Conservation (phyloP, 2,797 vertebrate genomes). For the Ceryle rudis region DNA sequence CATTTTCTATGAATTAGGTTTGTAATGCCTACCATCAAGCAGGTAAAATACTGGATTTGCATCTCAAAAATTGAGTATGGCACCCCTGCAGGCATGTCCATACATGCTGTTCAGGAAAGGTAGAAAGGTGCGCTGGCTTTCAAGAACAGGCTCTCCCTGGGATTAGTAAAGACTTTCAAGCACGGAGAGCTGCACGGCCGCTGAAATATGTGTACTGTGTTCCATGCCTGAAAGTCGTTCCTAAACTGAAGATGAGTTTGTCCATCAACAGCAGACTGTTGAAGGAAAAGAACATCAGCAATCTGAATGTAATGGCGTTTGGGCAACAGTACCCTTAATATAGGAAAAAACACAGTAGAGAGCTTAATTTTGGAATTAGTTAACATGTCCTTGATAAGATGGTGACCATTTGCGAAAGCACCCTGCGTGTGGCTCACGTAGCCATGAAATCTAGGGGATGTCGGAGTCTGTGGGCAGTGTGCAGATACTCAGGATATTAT, state of each 20-base stretch:
- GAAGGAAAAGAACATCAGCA: neutral
- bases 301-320: neutral
- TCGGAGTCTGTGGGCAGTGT: neutral
- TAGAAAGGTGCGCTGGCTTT: neutral
- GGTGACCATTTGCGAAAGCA: neutral
- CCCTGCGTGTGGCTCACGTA: rapidly evolving
- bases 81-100: neutral
- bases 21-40: neutral
- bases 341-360: neutral
- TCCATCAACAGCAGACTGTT: neutral
- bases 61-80: neutral
- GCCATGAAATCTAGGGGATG: neutral
- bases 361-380: neutral
- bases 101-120: rapidly evolving
- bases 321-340: neutral
- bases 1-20: neutral
- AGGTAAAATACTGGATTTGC: neutral
- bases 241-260: neutral
- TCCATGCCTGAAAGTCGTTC: neutral
- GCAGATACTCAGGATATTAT: neutral
- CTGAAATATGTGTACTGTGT: neutral
- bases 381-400: neutral
- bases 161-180: neutral
- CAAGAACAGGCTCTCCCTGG: neutral
- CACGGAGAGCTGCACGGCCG: neutral